phyloP scores from a whole-genome alignment of 35 echinoderm and acorn worm species.

The Amphiura filiformis region DNA sequence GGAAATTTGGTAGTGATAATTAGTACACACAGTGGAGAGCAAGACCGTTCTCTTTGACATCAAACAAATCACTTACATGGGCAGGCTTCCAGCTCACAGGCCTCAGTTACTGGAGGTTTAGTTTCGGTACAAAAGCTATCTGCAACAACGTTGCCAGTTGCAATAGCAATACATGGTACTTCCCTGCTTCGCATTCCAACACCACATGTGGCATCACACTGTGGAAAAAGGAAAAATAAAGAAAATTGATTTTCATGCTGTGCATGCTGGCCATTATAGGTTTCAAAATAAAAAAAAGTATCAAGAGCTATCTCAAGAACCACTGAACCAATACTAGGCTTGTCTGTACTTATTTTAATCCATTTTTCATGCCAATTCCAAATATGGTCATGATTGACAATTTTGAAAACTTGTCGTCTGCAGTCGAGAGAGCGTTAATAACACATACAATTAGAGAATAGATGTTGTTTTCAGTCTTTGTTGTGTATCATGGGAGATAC shows the following conservation, averaged over 20 bases:
- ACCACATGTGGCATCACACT: constrained; percentile 59
- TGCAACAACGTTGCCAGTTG: not conserved
- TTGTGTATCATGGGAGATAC: too few species aligned
- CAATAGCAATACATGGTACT: constrained; percentile 23
- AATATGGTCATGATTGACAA: not conserved
- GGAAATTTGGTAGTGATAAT: too few species aligned
- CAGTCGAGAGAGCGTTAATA: not conserved
- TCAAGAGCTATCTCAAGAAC: too few species aligned
- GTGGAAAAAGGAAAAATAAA: not conserved
- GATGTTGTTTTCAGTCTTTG: too few species aligned
- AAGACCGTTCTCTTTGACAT: too few species aligned
- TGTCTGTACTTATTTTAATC: too few species aligned
- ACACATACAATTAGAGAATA: too few species aligned
- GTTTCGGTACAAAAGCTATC: not conserved
- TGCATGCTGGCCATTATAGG: not conserved
- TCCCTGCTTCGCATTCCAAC: constrained; percentile 13
- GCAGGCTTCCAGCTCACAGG: not conserved
- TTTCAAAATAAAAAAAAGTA: not conserved
- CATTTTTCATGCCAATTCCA: too few species aligned
- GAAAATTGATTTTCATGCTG: not conserved
- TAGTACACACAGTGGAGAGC: too few species aligned
- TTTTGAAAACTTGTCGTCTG: not conserved
- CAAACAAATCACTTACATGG: not conserved
- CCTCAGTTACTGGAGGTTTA: not conserved
- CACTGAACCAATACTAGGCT: too few species aligned